Conservation (phyloP, 2,113 vertebrate species). For the Ptilonorhynchus violaceus region DNA sequence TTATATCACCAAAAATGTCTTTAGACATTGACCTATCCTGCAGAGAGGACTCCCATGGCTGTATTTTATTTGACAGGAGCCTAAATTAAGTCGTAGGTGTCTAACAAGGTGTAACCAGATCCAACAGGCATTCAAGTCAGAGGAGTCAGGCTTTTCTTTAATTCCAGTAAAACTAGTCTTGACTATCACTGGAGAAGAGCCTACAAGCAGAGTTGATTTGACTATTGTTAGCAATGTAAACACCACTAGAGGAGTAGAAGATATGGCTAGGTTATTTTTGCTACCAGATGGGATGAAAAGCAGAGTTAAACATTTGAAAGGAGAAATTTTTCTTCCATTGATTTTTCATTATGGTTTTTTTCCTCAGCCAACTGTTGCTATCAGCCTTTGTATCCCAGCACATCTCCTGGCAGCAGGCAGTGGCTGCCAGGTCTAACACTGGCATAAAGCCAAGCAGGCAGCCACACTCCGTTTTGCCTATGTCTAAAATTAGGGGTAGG, state of each 20-base stretch:
- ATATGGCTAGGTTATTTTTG: neutral
- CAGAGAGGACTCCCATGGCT: neutral
- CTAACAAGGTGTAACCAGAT: neutral
- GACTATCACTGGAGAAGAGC: neutral
- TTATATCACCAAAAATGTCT: rapidly evolving
- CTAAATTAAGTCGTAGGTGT: neutral
- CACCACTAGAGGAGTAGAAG: neutral
- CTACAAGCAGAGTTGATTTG: neutral
- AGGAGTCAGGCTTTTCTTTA: neutral
- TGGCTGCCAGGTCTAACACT: rapidly evolving
- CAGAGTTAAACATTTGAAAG: neutral
- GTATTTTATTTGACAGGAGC: neutral
- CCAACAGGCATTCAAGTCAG: neutral
- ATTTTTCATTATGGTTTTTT: neutral
- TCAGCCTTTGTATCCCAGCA: neutral
- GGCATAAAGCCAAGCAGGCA: neutral
- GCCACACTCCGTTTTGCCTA: neutral
- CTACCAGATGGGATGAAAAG: neutral
- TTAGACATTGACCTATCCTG: neutral
- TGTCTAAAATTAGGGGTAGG: neutral
- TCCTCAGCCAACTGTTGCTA: neutral
- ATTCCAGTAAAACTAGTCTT: neutral
- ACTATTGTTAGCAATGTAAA: neutral
- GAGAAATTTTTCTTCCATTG: neutral
- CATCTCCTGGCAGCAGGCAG: neutral